These are phyloP conservation scores for Mus spicilegus DNA, from an alignment of 2,113 vertebrate genomes.

Conservation along the genomic window DNA sequence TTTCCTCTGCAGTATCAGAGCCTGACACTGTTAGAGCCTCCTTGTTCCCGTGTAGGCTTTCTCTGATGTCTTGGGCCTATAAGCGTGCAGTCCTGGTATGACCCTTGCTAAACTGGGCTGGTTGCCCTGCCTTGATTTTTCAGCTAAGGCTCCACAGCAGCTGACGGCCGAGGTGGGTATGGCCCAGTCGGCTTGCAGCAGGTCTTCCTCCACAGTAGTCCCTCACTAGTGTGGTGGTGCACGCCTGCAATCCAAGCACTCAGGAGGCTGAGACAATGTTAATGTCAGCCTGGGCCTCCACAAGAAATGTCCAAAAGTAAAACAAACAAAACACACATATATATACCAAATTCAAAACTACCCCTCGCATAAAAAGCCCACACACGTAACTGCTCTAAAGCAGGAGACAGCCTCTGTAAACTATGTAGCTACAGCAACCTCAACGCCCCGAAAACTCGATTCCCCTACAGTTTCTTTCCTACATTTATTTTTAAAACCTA, in stretches of 20 bases:
- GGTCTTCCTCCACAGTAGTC: background rate
- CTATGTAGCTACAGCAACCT: background rate
- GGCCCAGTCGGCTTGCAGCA: fast-evolving
- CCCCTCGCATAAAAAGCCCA: too few relatives aligned
- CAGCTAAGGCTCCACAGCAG: background rate
- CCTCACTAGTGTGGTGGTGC: background rate
- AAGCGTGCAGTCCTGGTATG: background rate
- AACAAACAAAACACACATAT: background rate
- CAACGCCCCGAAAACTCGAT: background rate
- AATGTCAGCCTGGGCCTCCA: background rate
- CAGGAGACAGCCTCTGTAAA: background rate
- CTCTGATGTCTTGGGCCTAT: background rate
- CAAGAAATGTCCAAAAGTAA: background rate
- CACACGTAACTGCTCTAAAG: background rate
- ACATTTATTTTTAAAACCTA: background rate
- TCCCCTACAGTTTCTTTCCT: background rate
- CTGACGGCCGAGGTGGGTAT: background rate
- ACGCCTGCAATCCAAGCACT: background rate
- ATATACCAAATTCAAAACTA: too few relatives aligned
- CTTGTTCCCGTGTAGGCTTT: background rate
- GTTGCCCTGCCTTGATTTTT: background rate
- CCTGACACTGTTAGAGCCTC: background rate
- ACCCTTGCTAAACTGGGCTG: background rate
- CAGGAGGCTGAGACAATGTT: background rate
- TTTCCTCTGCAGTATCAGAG: background rate